These are phyloP conservation scores for Corythornis madagascariensis DNA, from an alignment of 2,113 vertebrate genomes.

Conservation along the genomic window DNA sequence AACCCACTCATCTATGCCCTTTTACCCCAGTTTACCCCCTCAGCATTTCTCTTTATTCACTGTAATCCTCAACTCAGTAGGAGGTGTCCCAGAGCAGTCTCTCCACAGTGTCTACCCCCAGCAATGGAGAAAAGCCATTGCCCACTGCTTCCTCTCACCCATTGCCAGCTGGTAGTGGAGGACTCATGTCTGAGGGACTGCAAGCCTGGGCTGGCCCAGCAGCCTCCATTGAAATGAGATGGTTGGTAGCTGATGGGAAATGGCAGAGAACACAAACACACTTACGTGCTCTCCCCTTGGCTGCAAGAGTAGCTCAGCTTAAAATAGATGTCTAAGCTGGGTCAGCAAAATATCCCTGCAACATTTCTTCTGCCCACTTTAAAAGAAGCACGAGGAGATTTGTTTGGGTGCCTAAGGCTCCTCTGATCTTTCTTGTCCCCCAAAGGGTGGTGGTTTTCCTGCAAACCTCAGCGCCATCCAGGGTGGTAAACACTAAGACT, in stretches of 20 bases:
- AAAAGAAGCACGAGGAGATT: not conserved
- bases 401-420: not conserved
- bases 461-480: not conserved
- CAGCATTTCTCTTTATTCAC: not conserved
- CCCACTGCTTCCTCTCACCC: not conserved
- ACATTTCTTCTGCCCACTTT: not conserved
- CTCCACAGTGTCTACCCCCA: not conserved
- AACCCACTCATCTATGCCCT: not conserved
- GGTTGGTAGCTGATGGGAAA: accelerated
- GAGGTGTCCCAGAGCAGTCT: not conserved
- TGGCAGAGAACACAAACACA: not conserved
- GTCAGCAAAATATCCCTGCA: not conserved
- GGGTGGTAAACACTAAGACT: not conserved
- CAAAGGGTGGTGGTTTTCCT: not conserved
- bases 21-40: not conserved
- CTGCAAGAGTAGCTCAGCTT: not conserved
- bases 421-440: not conserved
- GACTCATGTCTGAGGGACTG: not conserved
- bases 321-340: not conserved
- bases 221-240: not conserved
- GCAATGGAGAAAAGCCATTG: not conserved
- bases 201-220: not conserved
- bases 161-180: not conserved
- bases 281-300: not conserved
- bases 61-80: not conserved